These are phyloP conservation scores for Vultur gryphus DNA, from an alignment of 2,797 vertebrate genomes.

Conservation along the genomic window DNA sequence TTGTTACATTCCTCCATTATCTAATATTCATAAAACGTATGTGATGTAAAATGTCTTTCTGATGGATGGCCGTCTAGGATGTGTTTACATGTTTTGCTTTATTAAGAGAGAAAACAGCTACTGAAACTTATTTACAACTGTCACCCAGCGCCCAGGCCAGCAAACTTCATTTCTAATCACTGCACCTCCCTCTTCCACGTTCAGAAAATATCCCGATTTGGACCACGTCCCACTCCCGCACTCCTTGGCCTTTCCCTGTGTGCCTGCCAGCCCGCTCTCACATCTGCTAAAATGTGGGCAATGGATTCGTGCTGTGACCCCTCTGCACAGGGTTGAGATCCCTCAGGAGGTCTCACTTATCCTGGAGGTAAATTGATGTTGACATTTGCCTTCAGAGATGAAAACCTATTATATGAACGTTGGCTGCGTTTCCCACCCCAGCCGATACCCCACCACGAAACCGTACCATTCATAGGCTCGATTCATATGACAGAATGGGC, in stretches of 20 bases:
- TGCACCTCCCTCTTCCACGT: neutral
- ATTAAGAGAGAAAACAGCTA: neutral
- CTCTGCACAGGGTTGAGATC: neutral
- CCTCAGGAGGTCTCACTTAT: constrained; percentile 30
- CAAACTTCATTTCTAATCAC: neutral
- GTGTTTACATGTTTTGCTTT: neutral
- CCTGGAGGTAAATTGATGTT: constrained; percentile 23
- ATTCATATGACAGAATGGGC: constrained; percentile 1
- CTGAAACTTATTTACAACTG: neutral
- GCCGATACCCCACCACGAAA: neutral
- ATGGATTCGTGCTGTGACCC: neutral
- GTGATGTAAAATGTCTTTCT: constrained; percentile 9
- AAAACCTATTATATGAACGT: neutral
- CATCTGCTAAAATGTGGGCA: neutral
- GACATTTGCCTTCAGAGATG: constrained; percentile 40
- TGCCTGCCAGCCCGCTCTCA: neutral
- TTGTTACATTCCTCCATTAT: constrained; percentile 45
- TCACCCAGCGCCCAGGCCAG: neutral
- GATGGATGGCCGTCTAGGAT: neutral
- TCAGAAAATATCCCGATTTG: neutral
- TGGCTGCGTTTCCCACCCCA: neutral
- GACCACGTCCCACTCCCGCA: neutral
- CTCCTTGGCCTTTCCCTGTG: neutral
- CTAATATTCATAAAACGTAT: constrained; percentile 38
- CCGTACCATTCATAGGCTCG: neutral